A percentile compares a stretch with the other conserved stretches of the same genome.
Conservation (phyloP, 1,140 invertebrate genomes). For the Streblospio benedicti region DNA sequence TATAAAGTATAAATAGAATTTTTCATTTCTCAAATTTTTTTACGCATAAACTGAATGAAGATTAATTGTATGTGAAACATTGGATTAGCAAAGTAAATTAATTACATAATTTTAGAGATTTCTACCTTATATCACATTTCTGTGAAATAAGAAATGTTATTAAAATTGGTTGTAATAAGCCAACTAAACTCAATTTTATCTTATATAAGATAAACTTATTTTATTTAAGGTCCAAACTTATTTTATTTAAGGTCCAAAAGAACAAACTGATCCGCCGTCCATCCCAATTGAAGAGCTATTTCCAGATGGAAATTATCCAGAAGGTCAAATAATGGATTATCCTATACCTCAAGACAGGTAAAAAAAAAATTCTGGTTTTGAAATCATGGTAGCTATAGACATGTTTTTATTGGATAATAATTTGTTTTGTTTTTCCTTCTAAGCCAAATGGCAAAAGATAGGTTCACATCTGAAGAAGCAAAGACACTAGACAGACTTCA, state of each 20-base stretch:
- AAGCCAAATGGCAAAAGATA: slow-evolving; percentile 74
- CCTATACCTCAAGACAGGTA: slow-evolving; percentile 34
- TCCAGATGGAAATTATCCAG: slow-evolving; percentile 61
- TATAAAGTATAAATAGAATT: no score
- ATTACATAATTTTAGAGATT: not conserved
- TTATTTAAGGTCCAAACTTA: no score
- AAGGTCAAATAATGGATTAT: slow-evolving; percentile 49
- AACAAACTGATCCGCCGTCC: slow-evolving; percentile 74
- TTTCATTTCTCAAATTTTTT: no score
- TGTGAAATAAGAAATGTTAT: not conserved
- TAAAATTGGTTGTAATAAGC: not conserved
- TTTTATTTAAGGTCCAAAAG: slow-evolving; percentile 29
- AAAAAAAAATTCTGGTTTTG: slow-evolving; percentile 1
- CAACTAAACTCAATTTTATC: no score
- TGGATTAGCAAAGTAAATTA: no score
- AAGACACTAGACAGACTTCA: slow-evolving; percentile 54
- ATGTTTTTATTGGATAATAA: not conserved
- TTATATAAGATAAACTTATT: no score
- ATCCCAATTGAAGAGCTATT: slow-evolving; percentile 78
- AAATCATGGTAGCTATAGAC: not conserved
- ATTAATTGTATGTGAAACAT: no score
- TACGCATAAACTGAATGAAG: no score
- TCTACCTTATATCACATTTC: not conserved
- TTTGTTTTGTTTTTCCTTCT: slow-evolving; percentile 14
- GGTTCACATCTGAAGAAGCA: slow-evolving; percentile 82